A percentile compares a stretch with the other conserved stretches of the same genome.
Conservation (phyloP, 2,113 vertebrate genomes). For the Anser brachyrhynchus region DNA sequence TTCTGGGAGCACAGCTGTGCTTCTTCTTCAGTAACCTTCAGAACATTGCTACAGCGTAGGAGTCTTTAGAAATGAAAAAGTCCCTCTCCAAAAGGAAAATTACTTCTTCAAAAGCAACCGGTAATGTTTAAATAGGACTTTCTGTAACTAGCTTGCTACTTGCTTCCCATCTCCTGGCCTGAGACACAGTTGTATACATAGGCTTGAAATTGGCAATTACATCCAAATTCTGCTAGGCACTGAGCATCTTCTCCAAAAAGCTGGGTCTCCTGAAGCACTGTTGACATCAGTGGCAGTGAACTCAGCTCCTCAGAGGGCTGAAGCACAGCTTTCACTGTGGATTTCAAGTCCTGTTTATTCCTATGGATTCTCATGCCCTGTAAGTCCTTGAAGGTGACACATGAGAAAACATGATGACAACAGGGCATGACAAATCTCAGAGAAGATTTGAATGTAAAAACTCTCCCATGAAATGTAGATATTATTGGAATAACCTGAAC, state of each 20-base stretch:
- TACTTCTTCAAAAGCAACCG: background rate
- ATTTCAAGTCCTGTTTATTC: constrained; percentile 49
- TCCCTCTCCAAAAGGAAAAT: background rate
- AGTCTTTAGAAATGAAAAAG: background rate
- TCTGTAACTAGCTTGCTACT: background rate
- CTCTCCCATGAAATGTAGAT: constrained; percentile 50
- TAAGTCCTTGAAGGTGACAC: constrained; percentile 68
- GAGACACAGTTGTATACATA: background rate
- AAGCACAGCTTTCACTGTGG: background rate
- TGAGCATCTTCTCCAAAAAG: background rate
- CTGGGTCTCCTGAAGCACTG: background rate
- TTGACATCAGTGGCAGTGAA: background rate
- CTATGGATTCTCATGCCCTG: constrained; percentile 9
- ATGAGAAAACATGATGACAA: constrained; percentile 58
- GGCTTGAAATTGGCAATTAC: constrained; percentile 23
- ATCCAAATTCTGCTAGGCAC: background rate
- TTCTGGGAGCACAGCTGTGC: background rate
- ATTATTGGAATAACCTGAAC: constrained; percentile 69
- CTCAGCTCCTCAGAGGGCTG: background rate
- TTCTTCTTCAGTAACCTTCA: background rate
- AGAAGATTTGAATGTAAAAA: constrained; percentile 63
- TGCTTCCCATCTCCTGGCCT: background rate
- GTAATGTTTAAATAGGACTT: background rate
- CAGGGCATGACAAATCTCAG: constrained; percentile 57
- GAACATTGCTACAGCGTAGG: background rate